These are phyloP conservation scores for Pygoscelis antarcticus DNA, from an alignment of 2,113 vertebrate genomes.

Conservation along the genomic window DNA sequence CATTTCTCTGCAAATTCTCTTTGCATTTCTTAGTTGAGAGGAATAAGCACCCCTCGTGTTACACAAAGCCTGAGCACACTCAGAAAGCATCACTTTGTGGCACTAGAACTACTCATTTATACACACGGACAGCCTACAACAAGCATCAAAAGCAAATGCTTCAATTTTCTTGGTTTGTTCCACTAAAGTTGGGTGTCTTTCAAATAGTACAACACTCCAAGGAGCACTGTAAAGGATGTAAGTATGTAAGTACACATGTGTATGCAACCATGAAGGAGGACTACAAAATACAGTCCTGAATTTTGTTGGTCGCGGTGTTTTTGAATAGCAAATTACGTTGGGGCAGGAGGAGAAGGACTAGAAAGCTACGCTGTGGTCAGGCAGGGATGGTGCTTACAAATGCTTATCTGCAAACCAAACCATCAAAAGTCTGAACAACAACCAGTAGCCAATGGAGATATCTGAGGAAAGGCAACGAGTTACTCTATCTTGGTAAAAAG, in stretches of 20 bases:
- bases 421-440: background rate
- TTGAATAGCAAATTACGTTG: fast-evolving
- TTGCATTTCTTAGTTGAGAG: background rate
- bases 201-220: fast-evolving
- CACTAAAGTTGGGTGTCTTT: fast-evolving
- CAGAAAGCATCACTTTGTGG: background rate
- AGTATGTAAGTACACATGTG: fast-evolving
- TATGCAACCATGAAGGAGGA: fast-evolving
- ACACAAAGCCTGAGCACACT: background rate
- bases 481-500: background rate
- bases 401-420: background rate
- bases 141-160: background rate
- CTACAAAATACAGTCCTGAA: fast-evolving
- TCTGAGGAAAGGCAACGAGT: background rate
- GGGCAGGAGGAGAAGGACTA: background rate
- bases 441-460: no score
- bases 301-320: fast-evolving
- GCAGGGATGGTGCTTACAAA: background rate
- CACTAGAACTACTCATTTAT: fast-evolving
- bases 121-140: fast-evolving
- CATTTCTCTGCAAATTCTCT: background rate
- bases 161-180: background rate
- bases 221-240: background rate
- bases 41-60: background rate
- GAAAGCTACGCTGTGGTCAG: background rate